Conservation (phyloP, 1,140 invertebrate species). For the Heliconius congener region DNA sequence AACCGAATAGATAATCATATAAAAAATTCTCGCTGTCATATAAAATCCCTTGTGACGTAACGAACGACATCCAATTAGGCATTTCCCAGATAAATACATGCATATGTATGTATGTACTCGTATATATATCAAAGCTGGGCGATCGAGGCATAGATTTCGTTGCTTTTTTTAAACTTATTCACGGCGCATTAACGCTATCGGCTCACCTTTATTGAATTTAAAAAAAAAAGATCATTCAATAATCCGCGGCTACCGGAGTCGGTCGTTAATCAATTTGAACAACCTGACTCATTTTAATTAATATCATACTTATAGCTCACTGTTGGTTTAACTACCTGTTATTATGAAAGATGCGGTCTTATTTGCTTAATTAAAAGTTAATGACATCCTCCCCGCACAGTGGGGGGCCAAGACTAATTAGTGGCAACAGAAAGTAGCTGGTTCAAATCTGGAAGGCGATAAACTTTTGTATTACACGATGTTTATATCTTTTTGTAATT, state of each 20-base stretch:
- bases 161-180: constrained; percentile 27
- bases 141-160: not conserved
- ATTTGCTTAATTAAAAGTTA: constrained; percentile 4
- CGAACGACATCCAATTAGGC: not conserved
- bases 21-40: not conserved
- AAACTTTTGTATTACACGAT: not conserved
- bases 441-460: not conserved
- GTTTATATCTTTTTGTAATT: not conserved
- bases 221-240: constrained; percentile 24
- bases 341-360: constrained; percentile 7
- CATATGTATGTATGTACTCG: not conserved
- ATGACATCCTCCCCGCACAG: not conserved
- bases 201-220: constrained; percentile 41
- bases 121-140: not conserved
- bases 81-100: not conserved
- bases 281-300: constrained; percentile 12
- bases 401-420: not conserved
- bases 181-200: constrained; percentile 32
- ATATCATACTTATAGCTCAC: constrained; percentile 11
- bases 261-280: constrained; percentile 19
- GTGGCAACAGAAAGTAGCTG: not conserved
- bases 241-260: constrained; percentile 9
- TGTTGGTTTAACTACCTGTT: constrained; percentile 13
- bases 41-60: constrained; percentile 6
- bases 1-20: not conserved